phyloP scores from a whole-genome alignment of 2,797 vertebrate genomes.

The Semaprochilodus insignis region DNA sequence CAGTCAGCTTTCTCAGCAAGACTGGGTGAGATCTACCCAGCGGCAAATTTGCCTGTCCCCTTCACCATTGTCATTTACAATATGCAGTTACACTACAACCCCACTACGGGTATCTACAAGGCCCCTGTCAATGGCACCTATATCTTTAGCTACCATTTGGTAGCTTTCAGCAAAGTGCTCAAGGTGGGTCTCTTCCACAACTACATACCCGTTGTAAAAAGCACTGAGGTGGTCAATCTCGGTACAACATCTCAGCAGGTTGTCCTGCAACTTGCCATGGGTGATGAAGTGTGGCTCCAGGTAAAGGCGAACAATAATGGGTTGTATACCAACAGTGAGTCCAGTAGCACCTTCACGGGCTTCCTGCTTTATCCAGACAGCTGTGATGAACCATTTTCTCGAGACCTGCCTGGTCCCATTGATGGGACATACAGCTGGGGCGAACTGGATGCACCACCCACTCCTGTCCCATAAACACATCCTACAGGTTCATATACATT shows the following conservation, averaged over 20 bases:
- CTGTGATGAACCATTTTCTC: slow-evolving; percentile 60
- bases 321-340: slow-evolving; percentile 58
- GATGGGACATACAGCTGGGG: slow-evolving; percentile 50
- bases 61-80: slow-evolving; percentile 69
- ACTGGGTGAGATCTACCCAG: slow-evolving; percentile 57
- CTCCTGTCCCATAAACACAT: not conserved
- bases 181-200: slow-evolving; percentile 74
- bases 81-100: slow-evolving; percentile 60
- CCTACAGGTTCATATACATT: not conserved
- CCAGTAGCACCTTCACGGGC: slow-evolving; percentile 74
- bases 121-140: slow-evolving; percentile 79
- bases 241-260: slow-evolving; percentile 65
- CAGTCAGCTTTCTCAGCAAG: slow-evolving; percentile 73
- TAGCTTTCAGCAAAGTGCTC: slow-evolving; percentile 47
- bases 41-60: slow-evolving; percentile 59
- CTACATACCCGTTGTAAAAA: slow-evolving; percentile 59
- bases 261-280: slow-evolving; percentile 61
- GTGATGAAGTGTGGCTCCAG: slow-evolving; percentile 75
- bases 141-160: slow-evolving; percentile 71
- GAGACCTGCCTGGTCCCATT: slow-evolving; percentile 17
- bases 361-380: slow-evolving; percentile 74
- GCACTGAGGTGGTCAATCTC: slow-evolving; percentile 44
- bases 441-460: not conserved
- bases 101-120: slow-evolving; percentile 54
- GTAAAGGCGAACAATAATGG: slow-evolving; percentile 74